These are phyloP conservation scores for Germaria angustata DNA, from an alignment of 2,888 invertebrate genomes.

Conservation along the genomic window DNA sequence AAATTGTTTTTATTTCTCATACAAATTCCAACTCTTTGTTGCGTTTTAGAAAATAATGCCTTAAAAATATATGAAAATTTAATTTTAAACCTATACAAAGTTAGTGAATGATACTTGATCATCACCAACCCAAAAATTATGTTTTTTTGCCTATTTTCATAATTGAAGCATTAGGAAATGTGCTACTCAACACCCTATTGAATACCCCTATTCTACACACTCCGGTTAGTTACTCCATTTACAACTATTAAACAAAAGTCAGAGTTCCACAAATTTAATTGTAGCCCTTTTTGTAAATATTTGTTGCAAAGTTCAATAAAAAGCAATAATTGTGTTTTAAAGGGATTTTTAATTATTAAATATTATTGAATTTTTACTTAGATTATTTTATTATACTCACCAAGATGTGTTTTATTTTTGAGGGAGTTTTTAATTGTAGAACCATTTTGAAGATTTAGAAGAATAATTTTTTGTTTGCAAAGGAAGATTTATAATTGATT, in stretches of 20 bases:
- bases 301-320: not conserved
- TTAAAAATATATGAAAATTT: not conserved
- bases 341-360: slow-evolving; percentile 16
- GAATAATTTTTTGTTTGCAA: slow-evolving; percentile 63
- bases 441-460: slow-evolving; percentile 64
- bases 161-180: not conserved
- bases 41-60: no score
- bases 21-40: no score
- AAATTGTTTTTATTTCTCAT: no score
- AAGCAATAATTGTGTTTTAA: slow-evolving; percentile 15
- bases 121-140: slow-evolving; percentile 61
- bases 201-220: not conserved
- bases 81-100: slow-evolving; percentile 21
- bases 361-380: slow-evolving; percentile 58
- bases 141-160: slow-evolving; percentile 6
- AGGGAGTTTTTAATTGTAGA: slow-evolving; percentile 59
- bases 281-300: slow-evolving; percentile 4
- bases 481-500: slow-evolving; percentile 63
- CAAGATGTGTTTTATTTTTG: slow-evolving; percentile 54
- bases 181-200: slow-evolving; percentile 2
- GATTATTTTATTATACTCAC: slow-evolving; percentile 63
- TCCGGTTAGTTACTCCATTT: slow-evolving; percentile 5
- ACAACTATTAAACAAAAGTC: not conserved
- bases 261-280: not conserved
- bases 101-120: slow-evolving; percentile 65